phyloP scores from a whole-genome alignment of 2,113 vertebrate genomes.

The Hucho hucho region DNA sequence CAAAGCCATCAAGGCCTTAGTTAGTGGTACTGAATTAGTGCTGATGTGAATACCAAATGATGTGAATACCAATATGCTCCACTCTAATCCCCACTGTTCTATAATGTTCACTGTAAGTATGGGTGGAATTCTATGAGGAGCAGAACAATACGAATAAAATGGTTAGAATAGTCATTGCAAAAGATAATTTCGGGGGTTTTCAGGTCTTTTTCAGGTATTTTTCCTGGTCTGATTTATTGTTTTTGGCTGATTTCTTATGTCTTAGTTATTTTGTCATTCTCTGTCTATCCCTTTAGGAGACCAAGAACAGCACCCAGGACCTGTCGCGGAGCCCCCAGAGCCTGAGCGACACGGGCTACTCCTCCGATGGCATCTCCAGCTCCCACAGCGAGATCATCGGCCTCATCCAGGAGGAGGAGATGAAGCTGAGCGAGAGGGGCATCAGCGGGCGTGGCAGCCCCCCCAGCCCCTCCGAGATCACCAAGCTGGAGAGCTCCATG shows the following conservation, averaged over 20 bases:
- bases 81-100: neutral
- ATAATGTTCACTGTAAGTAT: neutral
- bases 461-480: slow-evolving; percentile 89
- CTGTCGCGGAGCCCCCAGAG: slow-evolving; percentile 84
- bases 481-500: slow-evolving; percentile 89
- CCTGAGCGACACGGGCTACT: slow-evolving; percentile 80
- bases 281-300: slow-evolving; percentile 72
- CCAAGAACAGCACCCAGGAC: slow-evolving; percentile 88
- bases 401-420: slow-evolving; percentile 90
- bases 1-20: slow-evolving; percentile 21
- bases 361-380: slow-evolving; percentile 85
- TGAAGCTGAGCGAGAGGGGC: slow-evolving; percentile 87
- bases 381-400: slow-evolving; percentile 97
- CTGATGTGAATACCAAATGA: slow-evolving; percentile 17
- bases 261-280: too few relatives aligned
- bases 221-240: neutral
- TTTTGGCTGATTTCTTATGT: slow-evolving; percentile 26
- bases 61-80: neutral
- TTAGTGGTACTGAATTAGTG: slow-evolving; percentile 7
- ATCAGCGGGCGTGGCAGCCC: slow-evolving; percentile 78
- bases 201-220: neutral
- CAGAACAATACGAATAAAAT: neutral
- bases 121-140: neutral
- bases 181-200: neutral
- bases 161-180: neutral